Percentiles rank a stretch among this genome's conserved stretches.
These are phyloP conservation scores for Peribatodes rhomboidaria DNA, from an alignment of 2,888 invertebrate genomes.

Conservation along the genomic window DNA sequence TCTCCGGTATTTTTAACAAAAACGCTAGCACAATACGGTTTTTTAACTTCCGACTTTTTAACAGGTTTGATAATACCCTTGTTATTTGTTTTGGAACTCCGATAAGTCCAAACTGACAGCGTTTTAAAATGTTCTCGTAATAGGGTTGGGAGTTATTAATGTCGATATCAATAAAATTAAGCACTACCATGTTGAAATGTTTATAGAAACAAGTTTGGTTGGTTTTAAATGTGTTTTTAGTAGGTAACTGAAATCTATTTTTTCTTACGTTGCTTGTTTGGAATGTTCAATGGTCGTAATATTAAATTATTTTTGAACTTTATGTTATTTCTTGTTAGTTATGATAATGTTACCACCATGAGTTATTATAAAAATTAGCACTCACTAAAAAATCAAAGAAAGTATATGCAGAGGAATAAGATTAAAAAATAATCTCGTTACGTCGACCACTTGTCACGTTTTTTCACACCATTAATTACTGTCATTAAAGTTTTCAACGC, in stretches of 20 bases:
- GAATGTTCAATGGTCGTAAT: not conserved
- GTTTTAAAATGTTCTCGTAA: not conserved
- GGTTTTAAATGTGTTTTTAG: too few species aligned
- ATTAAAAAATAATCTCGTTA: slow-evolving; percentile 25
- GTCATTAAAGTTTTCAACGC: slow-evolving; percentile 33
- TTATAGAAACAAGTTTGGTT: too few species aligned
- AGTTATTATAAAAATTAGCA: slow-evolving; percentile 17
- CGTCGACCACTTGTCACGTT: slow-evolving; percentile 49
- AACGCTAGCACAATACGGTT: slow-evolving; percentile 14
- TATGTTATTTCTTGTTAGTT: not conserved
- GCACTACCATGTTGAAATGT: too few species aligned
- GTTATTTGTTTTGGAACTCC: not conserved
- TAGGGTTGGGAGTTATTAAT: not conserved
- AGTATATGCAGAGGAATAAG: slow-evolving; percentile 3
- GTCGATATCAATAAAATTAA: not conserved
- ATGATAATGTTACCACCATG: not conserved
- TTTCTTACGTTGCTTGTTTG: not conserved
- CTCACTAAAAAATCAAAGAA: not conserved
- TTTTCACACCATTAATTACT: slow-evolving; percentile 51
- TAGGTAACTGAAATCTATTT: not conserved
- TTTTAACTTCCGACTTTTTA: slow-evolving; percentile 16
- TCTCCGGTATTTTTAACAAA: slow-evolving; percentile 10
- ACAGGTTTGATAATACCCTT: slow-evolving; percentile 1
- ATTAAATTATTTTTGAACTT: not conserved
- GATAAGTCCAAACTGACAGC: not conserved